A percentile compares a stretch with the other conserved stretches of the same genome.
These are phyloP conservation scores for Brachymystax lenok DNA, from an alignment of 2,797 vertebrate genomes.

Conservation along the genomic window DNA sequence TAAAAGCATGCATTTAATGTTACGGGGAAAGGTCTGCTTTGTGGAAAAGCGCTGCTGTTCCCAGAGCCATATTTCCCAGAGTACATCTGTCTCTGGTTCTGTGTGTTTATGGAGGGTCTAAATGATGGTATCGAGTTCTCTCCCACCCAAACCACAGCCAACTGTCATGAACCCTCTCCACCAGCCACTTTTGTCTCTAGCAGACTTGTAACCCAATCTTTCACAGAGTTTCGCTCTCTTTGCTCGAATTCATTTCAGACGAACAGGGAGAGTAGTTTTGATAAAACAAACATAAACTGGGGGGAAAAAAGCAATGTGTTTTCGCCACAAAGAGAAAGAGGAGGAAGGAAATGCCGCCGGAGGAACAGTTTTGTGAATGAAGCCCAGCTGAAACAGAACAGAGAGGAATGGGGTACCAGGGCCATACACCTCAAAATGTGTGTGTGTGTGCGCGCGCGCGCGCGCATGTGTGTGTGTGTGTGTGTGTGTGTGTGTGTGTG, in stretches of 20 bases:
- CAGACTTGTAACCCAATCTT: constrained; percentile 65
- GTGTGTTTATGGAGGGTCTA: constrained; percentile 73
- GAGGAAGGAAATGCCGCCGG: constrained; percentile 49
- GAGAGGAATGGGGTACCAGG: background rate
- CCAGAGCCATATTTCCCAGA: constrained; percentile 59
- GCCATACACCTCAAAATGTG: constrained; percentile 9
- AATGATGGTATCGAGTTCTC: constrained; percentile 75
- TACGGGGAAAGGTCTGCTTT: constrained; percentile 49
- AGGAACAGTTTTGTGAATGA: constrained; percentile 54
- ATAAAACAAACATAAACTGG: constrained; percentile 56
- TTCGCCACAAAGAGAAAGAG: constrained; percentile 44
- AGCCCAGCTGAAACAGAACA: constrained; percentile 26
- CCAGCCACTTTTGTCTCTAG: constrained; percentile 56
- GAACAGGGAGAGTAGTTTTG: constrained; percentile 41
- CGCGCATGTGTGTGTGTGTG: constrained; percentile 4
- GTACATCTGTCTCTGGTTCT: constrained; percentile 68
- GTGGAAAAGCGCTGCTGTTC: constrained; percentile 50
- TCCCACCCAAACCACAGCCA: constrained; percentile 60
- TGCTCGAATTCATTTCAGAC: constrained; percentile 39
- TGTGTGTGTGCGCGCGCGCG: background rate
- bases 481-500: constrained; percentile 15
- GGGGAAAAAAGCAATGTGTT: constrained; percentile 49
- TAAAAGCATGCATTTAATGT: constrained; percentile 58
- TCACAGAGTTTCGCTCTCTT: constrained; percentile 43
- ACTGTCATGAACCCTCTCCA: constrained; percentile 68